These are phyloP conservation scores for Pontoporia blainvillei DNA, from an alignment of 2,113 vertebrate genomes.

Conservation along the genomic window DNA sequence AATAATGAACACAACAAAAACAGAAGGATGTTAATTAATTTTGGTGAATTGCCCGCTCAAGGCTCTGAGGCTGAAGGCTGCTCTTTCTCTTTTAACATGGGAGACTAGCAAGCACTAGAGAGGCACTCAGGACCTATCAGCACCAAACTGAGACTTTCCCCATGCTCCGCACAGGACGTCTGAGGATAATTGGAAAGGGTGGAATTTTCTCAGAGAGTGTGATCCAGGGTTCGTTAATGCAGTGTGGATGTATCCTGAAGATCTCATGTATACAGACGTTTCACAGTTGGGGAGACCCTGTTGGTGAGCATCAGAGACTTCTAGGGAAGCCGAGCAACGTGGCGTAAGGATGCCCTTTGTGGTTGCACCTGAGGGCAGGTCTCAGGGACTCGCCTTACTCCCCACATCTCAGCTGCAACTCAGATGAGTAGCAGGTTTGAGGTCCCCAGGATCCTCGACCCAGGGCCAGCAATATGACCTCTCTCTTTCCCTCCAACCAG, in stretches of 20 bases:
- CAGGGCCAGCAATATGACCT: neutral
- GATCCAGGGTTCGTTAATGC: neutral
- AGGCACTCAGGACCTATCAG: no score
- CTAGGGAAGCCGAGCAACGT: neutral
- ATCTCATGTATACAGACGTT: neutral
- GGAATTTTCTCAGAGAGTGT: neutral
- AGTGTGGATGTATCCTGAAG: neutral
- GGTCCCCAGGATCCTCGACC: no score
- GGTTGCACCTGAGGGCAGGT: neutral
- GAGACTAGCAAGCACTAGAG: neutral
- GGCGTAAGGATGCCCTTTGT: neutral
- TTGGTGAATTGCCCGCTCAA: neutral
- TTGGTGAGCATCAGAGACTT: neutral
- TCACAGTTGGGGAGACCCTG: neutral
- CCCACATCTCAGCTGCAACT: neutral
- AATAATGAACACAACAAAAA: neutral
- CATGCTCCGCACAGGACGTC: neutral
- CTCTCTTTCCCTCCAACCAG: conserved; percentile 72
- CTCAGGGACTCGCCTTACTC: neutral
- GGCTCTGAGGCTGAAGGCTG: neutral
- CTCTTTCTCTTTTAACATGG: neutral
- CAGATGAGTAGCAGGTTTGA: fast-evolving
- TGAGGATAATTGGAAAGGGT: neutral
- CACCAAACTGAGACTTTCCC: neutral
- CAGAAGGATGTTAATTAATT: neutral